Conservation (phyloP, 2,888 invertebrate genomes). For the Phyllotreta cruciferae region DNA sequence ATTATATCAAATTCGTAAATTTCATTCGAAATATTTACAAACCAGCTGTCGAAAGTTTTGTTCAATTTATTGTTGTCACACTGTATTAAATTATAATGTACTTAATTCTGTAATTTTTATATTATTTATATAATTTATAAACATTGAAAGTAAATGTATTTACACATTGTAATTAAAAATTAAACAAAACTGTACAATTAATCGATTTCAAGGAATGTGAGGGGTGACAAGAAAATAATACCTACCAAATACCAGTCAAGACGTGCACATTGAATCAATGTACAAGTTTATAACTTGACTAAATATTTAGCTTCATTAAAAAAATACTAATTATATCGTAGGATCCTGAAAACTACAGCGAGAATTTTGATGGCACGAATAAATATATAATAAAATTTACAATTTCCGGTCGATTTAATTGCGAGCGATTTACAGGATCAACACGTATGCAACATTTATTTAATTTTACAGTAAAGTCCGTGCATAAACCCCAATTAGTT, state of each 20-base stretch:
- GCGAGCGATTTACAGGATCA: no score
- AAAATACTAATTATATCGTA: no score
- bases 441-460: no score
- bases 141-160: constrained; percentile 32
- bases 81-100: constrained; percentile 40
- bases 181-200: constrained; percentile 32
- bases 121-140: constrained; percentile 39
- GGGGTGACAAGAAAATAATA: not conserved
- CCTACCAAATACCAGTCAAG: not conserved
- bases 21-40: constrained; percentile 30
- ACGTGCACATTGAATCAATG: not conserved
- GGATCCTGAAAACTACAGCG: not conserved
- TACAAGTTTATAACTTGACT: not conserved
- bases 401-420: no score
- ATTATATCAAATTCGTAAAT: no score
- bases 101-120: constrained; percentile 38
- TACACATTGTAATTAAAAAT: constrained; percentile 27
- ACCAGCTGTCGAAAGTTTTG: constrained; percentile 30
- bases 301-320: no score
- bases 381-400: no score
- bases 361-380: no score
- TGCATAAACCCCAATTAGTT: no score
- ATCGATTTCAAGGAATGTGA: constrained; percentile 23
- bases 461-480: no score
- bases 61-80: constrained; percentile 39